Evolutionary conservation across 2,888 invertebrate genomes (phyloP), one percentile per base, ranked within the genome.

Genomic region (Bellardia pandia): DNA sequence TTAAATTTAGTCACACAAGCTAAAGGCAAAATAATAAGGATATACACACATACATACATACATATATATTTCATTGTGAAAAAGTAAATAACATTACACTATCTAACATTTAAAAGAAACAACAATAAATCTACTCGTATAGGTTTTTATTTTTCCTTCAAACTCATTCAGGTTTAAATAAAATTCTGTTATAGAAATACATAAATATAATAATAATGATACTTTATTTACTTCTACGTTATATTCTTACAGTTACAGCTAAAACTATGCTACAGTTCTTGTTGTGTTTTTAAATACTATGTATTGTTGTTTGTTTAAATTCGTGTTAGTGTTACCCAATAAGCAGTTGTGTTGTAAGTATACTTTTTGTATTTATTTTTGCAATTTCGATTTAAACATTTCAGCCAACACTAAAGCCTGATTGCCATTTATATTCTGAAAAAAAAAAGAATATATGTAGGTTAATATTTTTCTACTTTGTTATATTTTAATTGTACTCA

Each of bases 401-500:
- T 94, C 94, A 3, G 94, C 95, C 71, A 96, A 90, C 2, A 94
- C 93, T 48, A 95, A 92, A 16, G 95, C 95, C 9, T 96, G 96
- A 13, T 93, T 93, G 88, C 94, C 94, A 89, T 96, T 96, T 42
- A 96, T 94, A 88, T 96, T 93, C 90, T 92, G 69, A 2, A 64
- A 89, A 56, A 37, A 14, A 58, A 48, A n/a, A 7, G 23, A 14
- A 37, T 42, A 23, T 11, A n/a, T n/a, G n/a, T n/a, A 16, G 0
- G 23, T 42, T 13, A 7, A 62, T 48, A 14, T 3, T 23, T 30
- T 0, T 2, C 3, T 13, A 23, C 23, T 60, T 23, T 23, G 23
- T 51, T 62, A 30, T n/a, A 48, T 6, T 45, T 45, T 56, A 8
- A 30, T 66, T 23, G 7, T 7, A 80, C 78, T 86, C 86, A 92